Evolutionary conservation across 2,113 vertebrate genomes (phyloP), one percentile per base, ranked within the genome.

Genomic region (Brachionichthys hirsutus): DNA sequence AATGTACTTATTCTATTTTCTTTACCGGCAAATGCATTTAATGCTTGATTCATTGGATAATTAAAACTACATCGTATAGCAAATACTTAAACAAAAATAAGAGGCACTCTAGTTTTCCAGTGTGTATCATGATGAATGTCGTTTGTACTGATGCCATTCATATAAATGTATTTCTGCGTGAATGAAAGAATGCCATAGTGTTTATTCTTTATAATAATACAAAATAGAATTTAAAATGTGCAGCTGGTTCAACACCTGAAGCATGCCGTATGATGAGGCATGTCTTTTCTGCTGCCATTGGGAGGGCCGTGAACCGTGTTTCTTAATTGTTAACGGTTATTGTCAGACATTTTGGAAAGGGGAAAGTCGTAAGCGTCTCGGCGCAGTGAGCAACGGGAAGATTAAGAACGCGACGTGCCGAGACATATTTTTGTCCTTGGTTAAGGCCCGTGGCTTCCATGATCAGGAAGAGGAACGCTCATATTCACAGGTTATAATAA

Each of bases 311-410:
- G 56, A 70, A 61, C 46, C 30, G 8, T 58, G 19, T 42, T 56
- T 78, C 58, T 36, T 70, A 57, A 64, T 64, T 66, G 49, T 63
- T 84, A 67, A 71, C 60, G 47, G 57, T 48, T 34, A 52, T 61
- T 59, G 71, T 68, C 63, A 58, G 56, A 53, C 56, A 62, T 67
- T 62, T 69, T 34, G 57, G 51, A 60, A 69, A 57, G 56, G 45
- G 67, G 61, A 67, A 70, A 70, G 75, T 73, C 70, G 65, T 52
- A 48, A 62, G 55, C 56, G 60, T 77, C 63, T 62, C 19, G 50
- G 60, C 70, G 66, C 62, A 58, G 22, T 35, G 49, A 70, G 78
- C 5, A 40, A 40, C 11, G 42, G 36, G 62, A 68, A 65, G 72
- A 78, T 81, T 81, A 78, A 68, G 70, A 68, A 51, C 19, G 40